These are phyloP conservation scores for Mustelus asterias DNA, from an alignment of 2,113 vertebrate genomes.

Conservation along the genomic window DNA sequence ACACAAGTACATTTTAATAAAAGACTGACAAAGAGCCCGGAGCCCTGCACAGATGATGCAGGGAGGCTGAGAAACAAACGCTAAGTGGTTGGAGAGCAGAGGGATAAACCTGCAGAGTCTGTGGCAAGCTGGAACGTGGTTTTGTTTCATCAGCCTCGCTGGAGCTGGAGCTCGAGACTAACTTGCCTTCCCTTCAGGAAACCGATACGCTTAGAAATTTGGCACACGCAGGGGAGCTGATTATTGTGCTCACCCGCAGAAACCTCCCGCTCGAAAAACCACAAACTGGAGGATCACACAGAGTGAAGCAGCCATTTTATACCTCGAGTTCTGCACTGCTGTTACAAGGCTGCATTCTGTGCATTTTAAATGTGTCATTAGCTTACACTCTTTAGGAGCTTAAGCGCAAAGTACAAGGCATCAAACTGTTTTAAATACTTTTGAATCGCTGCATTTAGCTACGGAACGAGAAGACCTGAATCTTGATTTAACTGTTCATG, in stretches of 20 bases:
- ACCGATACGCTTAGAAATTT: not conserved
- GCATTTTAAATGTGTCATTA: conserved; percentile 19
- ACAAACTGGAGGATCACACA: not conserved
- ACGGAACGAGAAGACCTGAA: not conserved
- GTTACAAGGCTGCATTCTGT: not conserved
- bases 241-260: not conserved
- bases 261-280: not conserved
- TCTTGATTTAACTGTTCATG: conserved; percentile 4
- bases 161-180: not conserved
- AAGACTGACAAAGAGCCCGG: not conserved
- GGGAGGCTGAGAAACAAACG: not conserved
- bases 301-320: conserved; percentile 19
- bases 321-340: not conserved
- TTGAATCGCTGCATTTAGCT: not conserved
- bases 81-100: not conserved
- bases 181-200: not conserved
- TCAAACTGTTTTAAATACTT: conserved; percentile 21
- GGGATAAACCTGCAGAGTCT: conserved; percentile 15
- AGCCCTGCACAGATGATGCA: not conserved
- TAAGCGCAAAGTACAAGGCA: not conserved
- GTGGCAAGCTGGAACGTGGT: conserved; percentile 16
- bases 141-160: not conserved
- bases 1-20: not conserved
- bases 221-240: not conserved
- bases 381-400: not conserved